A percentile compares a stretch with the other conserved stretches of the same genome.
Conservation (phyloP, 1,140 invertebrate genomes). For the Brachionus asplanchnoidis region DNA sequence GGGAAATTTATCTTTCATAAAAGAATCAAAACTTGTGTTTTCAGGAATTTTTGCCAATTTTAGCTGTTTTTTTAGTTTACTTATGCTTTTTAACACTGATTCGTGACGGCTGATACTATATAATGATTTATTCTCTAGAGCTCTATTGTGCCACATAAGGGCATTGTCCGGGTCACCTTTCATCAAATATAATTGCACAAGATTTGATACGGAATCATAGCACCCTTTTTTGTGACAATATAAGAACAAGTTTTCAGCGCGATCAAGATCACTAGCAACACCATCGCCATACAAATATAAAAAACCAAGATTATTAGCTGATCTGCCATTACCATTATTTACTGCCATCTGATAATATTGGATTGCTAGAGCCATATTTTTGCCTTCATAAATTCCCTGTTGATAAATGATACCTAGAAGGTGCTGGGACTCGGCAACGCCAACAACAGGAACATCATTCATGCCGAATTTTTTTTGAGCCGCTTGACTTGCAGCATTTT, state of each 20-base stretch:
- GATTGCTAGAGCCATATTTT: background rate
- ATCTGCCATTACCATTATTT: background rate
- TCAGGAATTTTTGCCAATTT: background rate
- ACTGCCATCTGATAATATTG: background rate
- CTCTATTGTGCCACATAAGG: background rate
- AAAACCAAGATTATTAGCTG: background rate
- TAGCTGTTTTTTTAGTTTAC: background rate
- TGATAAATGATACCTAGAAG: background rate
- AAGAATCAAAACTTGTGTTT: background rate
- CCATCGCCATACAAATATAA: background rate
- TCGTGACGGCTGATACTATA: background rate
- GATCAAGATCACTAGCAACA: background rate
- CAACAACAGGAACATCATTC: background rate
- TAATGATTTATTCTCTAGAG: background rate
- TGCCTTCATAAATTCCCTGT: background rate
- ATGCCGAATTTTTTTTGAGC: background rate
- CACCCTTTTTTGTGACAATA: background rate
- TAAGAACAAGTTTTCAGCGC: conserved; percentile 17
- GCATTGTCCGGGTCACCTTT: background rate
- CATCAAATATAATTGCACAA: background rate
- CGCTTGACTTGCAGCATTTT: background rate
- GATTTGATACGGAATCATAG: background rate
- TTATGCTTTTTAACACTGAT: background rate
- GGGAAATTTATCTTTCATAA: background rate
- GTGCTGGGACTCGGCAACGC: background rate